These are phyloP conservation scores for Eucidaris tribuloides DNA, from an alignment of 35 echinoderm and acorn worm species.

Conservation along the genomic window DNA sequence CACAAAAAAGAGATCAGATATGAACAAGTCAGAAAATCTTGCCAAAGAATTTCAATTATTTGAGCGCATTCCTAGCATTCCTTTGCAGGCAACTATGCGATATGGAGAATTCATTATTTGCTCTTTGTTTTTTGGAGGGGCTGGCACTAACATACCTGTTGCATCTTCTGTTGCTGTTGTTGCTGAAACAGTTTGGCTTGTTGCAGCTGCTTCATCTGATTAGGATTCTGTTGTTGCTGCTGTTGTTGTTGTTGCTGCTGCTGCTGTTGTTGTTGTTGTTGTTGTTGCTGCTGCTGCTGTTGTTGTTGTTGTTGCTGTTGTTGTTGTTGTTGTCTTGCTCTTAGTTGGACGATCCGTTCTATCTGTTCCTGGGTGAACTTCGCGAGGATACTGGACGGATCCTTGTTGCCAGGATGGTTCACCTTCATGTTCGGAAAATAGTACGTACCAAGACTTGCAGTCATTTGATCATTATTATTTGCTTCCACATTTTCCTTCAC, in stretches of 20 bases:
- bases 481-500: neutral
- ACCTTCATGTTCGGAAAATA: neutral
- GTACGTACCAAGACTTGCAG: too few species aligned
- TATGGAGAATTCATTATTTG: too few species aligned
- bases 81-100: too few species aligned
- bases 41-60: too few species aligned
- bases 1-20: too few species aligned
- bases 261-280: constrained; percentile 40
- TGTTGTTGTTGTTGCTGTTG: constrained; percentile 36
- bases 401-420: neutral
- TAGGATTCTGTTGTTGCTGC: constrained; percentile 32
- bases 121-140: too few species aligned
- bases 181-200: neutral
- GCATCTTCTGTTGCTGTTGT: neutral
- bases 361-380: neutral
- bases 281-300: constrained; percentile 31
- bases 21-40: too few species aligned
- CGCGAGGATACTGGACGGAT: neutral
- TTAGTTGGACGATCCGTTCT: neutral
- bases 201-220: neutral
- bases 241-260: too few species aligned
- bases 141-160: too few species aligned
- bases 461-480: neutral
- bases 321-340: neutral
- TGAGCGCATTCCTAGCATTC: too few species aligned